A percentile compares a stretch with the other conserved stretches of the same genome.
Evolutionary conservation across 2,797 vertebrate species (phyloP).

Genomic region (Champsocephalus gunnari): DNA sequence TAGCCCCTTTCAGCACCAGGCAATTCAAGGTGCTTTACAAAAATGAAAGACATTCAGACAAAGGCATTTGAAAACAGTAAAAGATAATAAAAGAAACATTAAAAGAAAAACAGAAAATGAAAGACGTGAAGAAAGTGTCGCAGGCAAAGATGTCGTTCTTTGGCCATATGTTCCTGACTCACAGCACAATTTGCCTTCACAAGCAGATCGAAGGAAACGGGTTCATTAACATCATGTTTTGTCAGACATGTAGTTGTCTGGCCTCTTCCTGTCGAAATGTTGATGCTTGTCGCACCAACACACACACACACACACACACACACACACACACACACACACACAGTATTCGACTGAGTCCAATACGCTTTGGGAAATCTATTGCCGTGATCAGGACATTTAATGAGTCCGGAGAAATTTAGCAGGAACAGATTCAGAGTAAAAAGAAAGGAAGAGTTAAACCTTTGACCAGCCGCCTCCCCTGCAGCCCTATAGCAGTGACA

Average conservation of each 20-base stretch:
- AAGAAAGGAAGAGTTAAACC: slow-evolving; percentile 54
- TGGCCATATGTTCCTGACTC: not conserved
- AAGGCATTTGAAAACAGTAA: too few relatives aligned
- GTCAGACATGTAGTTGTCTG: too few relatives aligned
- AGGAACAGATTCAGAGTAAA: slow-evolving; percentile 41
- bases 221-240: not conserved
- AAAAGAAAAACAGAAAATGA: too few relatives aligned
- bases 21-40: too few relatives aligned
- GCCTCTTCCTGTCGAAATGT: too few relatives aligned
- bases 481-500: slow-evolving; percentile 79
- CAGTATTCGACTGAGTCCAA: slow-evolving; percentile 51
- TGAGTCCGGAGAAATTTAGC: slow-evolving; percentile 42
- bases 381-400: slow-evolving; percentile 61
- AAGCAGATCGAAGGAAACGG: not conserved
- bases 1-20: too few relatives aligned
- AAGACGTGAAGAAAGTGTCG: too few relatives aligned
- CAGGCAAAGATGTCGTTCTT: not conserved
- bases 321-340: not conserved
- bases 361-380: slow-evolving; percentile 65
- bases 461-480: slow-evolving; percentile 56
- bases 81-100: too few relatives aligned
- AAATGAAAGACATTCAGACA: too few relatives aligned
- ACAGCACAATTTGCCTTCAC: not conserved
- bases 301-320: not conserved
- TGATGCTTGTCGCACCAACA: not conserved